phyloP scores from a whole-genome alignment of 2,797 vertebrate species.

The Molossus molossus region DNA sequence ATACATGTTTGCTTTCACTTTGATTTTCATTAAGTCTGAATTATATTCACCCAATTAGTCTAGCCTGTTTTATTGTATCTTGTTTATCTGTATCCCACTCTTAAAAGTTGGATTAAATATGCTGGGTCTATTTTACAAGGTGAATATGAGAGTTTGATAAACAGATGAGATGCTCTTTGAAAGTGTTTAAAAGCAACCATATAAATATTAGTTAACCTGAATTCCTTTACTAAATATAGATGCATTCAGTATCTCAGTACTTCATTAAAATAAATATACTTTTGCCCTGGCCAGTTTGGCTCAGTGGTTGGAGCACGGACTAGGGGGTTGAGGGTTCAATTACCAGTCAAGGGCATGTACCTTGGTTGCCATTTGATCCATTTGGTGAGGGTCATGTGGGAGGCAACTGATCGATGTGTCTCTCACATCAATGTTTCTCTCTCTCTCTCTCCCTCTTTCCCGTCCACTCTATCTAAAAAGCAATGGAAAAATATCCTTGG shows the following conservation, averaged over 20 bases:
- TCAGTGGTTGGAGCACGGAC: too few species aligned
- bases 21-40: not conserved
- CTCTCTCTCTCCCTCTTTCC: too few species aligned
- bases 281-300: too few species aligned
- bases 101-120: constrained; percentile 6
- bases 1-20: not conserved
- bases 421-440: too few species aligned
- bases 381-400: too few species aligned
- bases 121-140: not conserved
- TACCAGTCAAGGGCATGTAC: too few species aligned
- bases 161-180: not conserved
- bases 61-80: not conserved
- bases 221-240: constrained; percentile 3
- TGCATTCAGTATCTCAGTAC: not conserved
- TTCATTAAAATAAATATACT: constrained; percentile 8
- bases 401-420: too few species aligned
- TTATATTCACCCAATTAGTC: not conserved
- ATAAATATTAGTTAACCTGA: not conserved
- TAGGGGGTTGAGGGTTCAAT: too few species aligned
- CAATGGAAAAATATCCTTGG: too few species aligned
- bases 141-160: not conserved
- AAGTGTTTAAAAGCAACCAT: not conserved
- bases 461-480: too few species aligned
- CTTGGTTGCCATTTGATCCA: too few species aligned
- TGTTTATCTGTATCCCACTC: not conserved